Base-by-base conservation (phyloP, 1,140 invertebrate species). In the Lithobius niger region DNA sequence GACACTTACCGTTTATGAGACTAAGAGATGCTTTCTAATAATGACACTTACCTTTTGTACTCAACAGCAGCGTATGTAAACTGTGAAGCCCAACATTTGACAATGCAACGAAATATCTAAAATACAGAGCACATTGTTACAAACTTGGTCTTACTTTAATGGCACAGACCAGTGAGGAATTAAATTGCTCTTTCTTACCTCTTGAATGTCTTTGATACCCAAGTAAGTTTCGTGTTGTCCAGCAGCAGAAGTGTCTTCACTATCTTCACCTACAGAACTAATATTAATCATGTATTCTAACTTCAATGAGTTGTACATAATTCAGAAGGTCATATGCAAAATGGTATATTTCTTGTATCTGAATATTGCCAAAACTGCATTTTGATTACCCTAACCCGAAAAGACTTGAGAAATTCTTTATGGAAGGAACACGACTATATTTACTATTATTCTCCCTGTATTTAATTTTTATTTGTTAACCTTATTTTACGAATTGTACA, bases 191-290 rank as follows among this genome's bases (percentile, higher is more conserved):
- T 56, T 45, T 22, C 27, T 54, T 45, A 55, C 69, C 3, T 70
- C 67, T 18, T 58, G 36, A 27, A 70, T 64, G 6, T 65, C 70
- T 24, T 67, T 66, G 27, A 84, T 76, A 2, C 84, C 83, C 1
- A 91, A 69, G 57, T 81, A 77, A 0, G 84, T 88, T 42, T 80
- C 78, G 69, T 90, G 85, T 72, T 91, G 87, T 21, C 88, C 88
- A n/a, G 88, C 87, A 2, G 82, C 80, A 0, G 86, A 89, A 10
- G 67, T 78, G 63, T 83, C 83, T 53, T 79, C 76, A 4, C 80
- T 79, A 69, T 91, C 86, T 74, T 90, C 86, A 2, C 68, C 69
- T 44, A 43, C 40, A 16, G 51, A 54, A 54, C 2, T n/a, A n/a
- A n/a, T n/a, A n/a, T n/a, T n/a, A 13, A 40, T 22, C 47, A 42